phyloP scores from a whole-genome alignment of 2,797 vertebrate genomes.

The Galagoides demidoff region DNA sequence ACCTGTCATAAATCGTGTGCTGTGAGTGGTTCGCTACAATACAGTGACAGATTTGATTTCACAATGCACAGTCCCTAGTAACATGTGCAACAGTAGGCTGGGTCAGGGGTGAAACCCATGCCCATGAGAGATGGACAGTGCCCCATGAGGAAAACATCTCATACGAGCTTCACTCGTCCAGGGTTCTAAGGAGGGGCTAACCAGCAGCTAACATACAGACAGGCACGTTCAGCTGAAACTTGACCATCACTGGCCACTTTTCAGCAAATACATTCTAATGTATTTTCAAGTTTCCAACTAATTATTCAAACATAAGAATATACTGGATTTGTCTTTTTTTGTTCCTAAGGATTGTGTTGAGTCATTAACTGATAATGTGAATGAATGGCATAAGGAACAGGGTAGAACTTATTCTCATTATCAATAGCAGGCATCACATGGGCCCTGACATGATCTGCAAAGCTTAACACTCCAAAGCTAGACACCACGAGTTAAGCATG shows the following conservation, averaged over 20 bases:
- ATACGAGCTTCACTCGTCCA: not conserved
- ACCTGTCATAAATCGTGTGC: not conserved
- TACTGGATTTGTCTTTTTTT: conserved; percentile 82
- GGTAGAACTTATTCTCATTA: conserved; percentile 86
- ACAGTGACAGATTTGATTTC: not conserved
- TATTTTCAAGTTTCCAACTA: conserved; percentile 86
- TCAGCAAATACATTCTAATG: conserved; percentile 83
- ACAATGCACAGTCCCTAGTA: not conserved
- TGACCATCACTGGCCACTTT: conserved; percentile 78
- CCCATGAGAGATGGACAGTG: not conserved
- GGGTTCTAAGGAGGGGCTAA: conserved; percentile 5
- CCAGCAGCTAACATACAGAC: not conserved
- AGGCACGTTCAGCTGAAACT: conserved; percentile 66
- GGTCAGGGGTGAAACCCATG: not conserved
- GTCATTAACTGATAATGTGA: conserved; percentile 86
- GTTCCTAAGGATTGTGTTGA: conserved; percentile 84
- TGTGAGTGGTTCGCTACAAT: not conserved
- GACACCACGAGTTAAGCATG: conserved; percentile 77
- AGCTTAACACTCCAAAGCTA: conserved; percentile 80
- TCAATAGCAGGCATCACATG: conserved; percentile 85
- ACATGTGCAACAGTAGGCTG: not conserved
- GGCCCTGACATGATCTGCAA: conserved; percentile 75
- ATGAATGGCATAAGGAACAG: conserved; percentile 81
- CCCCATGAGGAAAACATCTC: not conserved
- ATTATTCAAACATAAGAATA: conserved; percentile 85